Conservation (phyloP, 2,888 invertebrate species). For the Cosmopolites sordidus region DNA sequence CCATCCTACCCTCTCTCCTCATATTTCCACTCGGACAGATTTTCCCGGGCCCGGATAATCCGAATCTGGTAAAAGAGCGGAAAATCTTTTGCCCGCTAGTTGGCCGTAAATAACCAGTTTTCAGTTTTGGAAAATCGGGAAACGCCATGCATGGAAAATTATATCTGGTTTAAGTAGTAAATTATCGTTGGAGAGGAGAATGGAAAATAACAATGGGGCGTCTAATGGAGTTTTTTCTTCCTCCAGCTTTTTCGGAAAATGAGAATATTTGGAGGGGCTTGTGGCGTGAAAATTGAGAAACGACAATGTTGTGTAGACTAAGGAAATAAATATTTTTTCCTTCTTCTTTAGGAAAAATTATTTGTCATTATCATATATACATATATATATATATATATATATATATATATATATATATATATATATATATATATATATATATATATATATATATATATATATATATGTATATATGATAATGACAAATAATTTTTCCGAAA, state of each 20-base stretch:
- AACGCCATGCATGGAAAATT: neutral
- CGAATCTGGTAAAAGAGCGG: neutral
- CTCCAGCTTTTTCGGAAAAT: neutral
- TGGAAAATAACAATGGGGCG: neutral
- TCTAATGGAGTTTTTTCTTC: neutral
- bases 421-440: too few relatives aligned
- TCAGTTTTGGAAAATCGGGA: neutral
- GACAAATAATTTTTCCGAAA: too few relatives aligned
- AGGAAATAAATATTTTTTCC: too few relatives aligned
- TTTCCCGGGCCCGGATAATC: neutral
- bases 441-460: too few relatives aligned
- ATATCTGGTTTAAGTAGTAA: neutral
- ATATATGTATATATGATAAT: too few relatives aligned
- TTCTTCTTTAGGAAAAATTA: too few relatives aligned
- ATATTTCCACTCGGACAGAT: constrained; percentile 2
- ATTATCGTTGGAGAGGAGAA: neutral
- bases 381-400: too few relatives aligned
- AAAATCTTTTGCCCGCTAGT: constrained; percentile 1
- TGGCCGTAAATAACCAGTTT: neutral
- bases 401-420: too few relatives aligned
- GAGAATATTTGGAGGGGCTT: neutral
- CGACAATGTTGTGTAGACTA: too few relatives aligned
- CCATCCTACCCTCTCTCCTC: too few relatives aligned
- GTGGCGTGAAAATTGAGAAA: too few relatives aligned
- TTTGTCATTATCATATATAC: too few relatives aligned